These are phyloP conservation scores for Myotis vivesi DNA, from an alignment of 2,797 vertebrate genomes.

Conservation along the genomic window DNA sequence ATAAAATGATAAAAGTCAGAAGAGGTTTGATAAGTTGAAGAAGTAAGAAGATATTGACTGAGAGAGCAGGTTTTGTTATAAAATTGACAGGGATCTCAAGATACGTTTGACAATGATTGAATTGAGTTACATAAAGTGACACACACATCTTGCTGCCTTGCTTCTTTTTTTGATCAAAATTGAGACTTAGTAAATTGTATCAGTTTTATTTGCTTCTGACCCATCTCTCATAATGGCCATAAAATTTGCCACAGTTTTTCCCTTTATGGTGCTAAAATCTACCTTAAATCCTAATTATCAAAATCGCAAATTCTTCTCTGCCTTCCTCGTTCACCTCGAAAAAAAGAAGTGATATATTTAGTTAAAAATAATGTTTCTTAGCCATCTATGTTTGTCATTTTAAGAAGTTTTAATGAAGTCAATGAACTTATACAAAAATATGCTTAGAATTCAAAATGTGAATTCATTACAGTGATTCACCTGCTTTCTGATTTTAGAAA, in stretches of 20 bases:
- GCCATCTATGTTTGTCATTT: not conserved
- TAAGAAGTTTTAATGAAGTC: constrained; percentile 30
- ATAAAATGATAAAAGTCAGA: constrained; percentile 34
- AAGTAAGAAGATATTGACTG: constrained; percentile 65
- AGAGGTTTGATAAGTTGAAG: constrained; percentile 42
- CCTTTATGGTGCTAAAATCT: constrained; percentile 40
- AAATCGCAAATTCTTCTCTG: not conserved
- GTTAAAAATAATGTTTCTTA: constrained; percentile 18
- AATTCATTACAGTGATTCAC: not conserved
- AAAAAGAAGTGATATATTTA: constrained; percentile 14
- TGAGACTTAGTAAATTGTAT: constrained; percentile 50
- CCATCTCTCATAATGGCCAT: not conserved
- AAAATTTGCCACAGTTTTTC: not conserved
- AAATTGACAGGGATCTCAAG: constrained; percentile 46
- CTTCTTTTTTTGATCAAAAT: constrained; percentile 50
- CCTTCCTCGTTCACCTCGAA: not conserved
- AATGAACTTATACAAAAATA: constrained; percentile 5
- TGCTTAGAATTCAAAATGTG: not conserved
- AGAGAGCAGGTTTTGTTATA: constrained; percentile 50
- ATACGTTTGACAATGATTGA: constrained; percentile 61
- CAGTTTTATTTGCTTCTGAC: constrained; percentile 26
- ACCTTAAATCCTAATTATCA: not conserved
- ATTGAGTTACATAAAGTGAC: constrained; percentile 36
- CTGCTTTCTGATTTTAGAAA: constrained; percentile 5
- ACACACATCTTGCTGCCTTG: constrained; percentile 5